Percentiles rank a stretch among this genome's conserved stretches.
These are phyloP conservation scores for Melangyna quadrimaculata DNA, from an alignment of 2,888 invertebrate species.

Conservation along the genomic window DNA sequence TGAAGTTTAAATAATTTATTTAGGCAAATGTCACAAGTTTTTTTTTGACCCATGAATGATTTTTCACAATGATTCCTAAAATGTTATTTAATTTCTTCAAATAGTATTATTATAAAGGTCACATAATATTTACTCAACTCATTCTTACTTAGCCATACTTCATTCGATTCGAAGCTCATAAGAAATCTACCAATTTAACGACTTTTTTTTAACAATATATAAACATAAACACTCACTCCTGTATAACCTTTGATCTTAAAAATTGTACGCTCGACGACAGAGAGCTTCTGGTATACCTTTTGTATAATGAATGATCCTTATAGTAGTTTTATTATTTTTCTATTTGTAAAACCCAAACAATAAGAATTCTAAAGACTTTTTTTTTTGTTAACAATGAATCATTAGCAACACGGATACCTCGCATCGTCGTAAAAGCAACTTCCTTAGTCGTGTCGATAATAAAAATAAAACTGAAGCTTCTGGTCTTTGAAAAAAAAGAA, in stretches of 20 bases:
- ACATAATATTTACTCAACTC: background rate
- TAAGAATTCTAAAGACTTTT: background rate
- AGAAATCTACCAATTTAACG: background rate
- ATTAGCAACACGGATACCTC: background rate
- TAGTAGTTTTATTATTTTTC: background rate
- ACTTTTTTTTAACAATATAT: background rate
- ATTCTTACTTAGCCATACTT: too few relatives aligned
- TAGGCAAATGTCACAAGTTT: too few relatives aligned
- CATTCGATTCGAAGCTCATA: background rate
- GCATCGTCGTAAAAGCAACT: background rate
- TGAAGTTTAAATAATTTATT: too few relatives aligned
- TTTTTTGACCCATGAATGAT: too few relatives aligned
- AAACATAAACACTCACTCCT: too few relatives aligned
- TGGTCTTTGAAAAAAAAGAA: background rate
- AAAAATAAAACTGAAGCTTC: slow-evolving; percentile 9
- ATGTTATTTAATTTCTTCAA: too few relatives aligned
- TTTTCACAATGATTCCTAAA: too few relatives aligned
- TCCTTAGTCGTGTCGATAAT: background rate
- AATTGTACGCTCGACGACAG: background rate
- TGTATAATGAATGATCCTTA: background rate
- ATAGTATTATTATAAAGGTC: background rate
- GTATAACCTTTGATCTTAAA: background rate
- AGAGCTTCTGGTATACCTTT: background rate
- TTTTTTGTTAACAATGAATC: background rate
- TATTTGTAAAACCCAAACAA: background rate